phyloP scores from a whole-genome alignment of 2,888 invertebrate genomes.

The Caenorhabditis sulstoni region DNA sequence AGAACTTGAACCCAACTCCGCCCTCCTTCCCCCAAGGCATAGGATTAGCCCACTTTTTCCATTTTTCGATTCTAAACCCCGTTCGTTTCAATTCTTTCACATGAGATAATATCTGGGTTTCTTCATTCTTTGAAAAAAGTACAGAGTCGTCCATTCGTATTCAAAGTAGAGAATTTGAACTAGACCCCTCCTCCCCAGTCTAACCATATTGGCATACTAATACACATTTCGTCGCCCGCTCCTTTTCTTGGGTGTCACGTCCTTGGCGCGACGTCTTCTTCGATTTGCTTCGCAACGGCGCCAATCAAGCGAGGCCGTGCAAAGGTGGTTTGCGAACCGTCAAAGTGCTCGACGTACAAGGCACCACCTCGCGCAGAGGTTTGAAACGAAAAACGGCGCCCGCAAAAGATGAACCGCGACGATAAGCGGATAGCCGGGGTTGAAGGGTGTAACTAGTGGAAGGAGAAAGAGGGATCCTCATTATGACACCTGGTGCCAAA shows the following conservation, averaged over 20 bases:
- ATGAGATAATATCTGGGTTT: neutral
- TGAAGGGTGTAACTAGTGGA: neutral
- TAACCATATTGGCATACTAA: constrained; percentile 54
- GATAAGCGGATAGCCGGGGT: constrained; percentile 28
- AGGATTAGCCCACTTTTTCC: constrained; percentile 8
- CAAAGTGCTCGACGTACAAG: constrained; percentile 38
- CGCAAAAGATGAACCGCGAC: constrained; percentile 38
- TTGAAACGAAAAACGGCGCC: constrained; percentile 15
- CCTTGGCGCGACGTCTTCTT: constrained; percentile 22
- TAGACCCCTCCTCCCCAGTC: neutral
- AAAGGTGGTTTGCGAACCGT: constrained; percentile 28
- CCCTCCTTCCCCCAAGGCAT: neutral
- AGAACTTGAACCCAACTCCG: constrained; percentile 6
- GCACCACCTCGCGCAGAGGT: constrained; percentile 18
- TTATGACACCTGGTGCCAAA: neutral
- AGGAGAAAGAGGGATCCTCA: constrained; percentile 7
- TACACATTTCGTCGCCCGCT: constrained; percentile 7
- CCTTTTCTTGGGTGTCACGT: constrained; percentile 38
- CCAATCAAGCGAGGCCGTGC: constrained; percentile 41
- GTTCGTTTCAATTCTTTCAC: neutral
- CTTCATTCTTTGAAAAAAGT: neutral
- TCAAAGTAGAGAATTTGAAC: constrained; percentile 21
- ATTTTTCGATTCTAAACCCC: neutral
- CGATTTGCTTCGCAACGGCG: constrained; percentile 7
- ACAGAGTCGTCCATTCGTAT: neutral